Evolutionary conservation across 1,140 invertebrate genomes (phyloP).

Genomic region (Scylla paramamosain): DNA sequence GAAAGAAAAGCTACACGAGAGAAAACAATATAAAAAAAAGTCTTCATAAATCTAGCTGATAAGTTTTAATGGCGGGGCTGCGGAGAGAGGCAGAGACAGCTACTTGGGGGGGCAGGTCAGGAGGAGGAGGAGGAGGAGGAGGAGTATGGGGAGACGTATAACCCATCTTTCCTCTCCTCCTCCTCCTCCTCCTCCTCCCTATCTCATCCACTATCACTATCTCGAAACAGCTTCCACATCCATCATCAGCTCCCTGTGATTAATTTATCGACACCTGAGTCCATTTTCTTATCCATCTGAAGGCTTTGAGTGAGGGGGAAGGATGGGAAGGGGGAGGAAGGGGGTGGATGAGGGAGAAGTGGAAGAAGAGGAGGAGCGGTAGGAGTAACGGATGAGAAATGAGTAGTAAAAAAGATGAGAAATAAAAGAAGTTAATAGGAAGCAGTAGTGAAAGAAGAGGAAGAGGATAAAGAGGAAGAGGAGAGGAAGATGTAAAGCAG

Average conservation of each 20-base stretch:
- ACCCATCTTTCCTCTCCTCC: background rate
- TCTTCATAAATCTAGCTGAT: conserved; percentile 54
- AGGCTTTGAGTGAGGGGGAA: background rate
- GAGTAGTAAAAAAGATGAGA: background rate
- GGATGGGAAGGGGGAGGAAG: background rate
- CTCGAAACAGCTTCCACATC: conserved; percentile 53
- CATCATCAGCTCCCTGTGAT: conserved; percentile 61
- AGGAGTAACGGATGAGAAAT: background rate
- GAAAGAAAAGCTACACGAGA: conserved; percentile 25
- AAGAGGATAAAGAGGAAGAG: too few species aligned
- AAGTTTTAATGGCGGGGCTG: conserved; percentile 61
- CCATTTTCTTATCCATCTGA: conserved; percentile 45
- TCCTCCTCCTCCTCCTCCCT: background rate
- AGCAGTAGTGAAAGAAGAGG: background rate
- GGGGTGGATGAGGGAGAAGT: background rate
- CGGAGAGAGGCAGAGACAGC: background rate
- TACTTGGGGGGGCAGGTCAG: background rate
- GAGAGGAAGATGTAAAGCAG: too few species aligned
- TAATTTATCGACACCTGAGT: conserved; percentile 67
- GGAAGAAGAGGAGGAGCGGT: background rate
- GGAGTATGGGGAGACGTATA: background rate
- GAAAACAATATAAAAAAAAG: conserved; percentile 24
- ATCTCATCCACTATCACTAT: conserved; percentile 53
- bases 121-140: too few species aligned
- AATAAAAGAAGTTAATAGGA: background rate